A percentile compares a stretch with the other conserved stretches of the same genome.
Conservation (phyloP, 2,113 vertebrate genomes). For the Sciurus niger region DNA sequence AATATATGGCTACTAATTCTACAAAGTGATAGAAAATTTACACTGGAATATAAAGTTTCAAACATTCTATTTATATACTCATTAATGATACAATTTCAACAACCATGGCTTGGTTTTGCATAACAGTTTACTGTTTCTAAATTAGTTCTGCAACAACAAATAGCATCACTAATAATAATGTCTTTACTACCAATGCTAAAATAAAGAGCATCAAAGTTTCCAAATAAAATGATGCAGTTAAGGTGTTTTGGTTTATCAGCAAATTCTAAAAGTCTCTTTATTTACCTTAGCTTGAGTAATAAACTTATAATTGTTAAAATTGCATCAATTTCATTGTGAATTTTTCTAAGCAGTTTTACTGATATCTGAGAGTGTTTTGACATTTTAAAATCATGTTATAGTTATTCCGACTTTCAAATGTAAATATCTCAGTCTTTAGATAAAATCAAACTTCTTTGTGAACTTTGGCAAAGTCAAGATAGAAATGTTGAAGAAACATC, state of each 20-base stretch:
- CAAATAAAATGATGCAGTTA: not conserved
- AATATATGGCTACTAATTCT: not conserved
- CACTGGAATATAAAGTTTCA: not conserved
- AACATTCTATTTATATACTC: not conserved
- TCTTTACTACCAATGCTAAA: not conserved
- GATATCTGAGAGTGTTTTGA: not conserved
- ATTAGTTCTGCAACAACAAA: not conserved
- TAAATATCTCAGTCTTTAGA: not conserved
- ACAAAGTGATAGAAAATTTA: not conserved
- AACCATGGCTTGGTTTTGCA: not conserved
- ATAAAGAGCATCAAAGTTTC: not conserved
- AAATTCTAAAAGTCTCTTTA: not conserved
- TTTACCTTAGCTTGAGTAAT: not conserved
- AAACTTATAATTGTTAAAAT: not conserved
- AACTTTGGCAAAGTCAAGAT: not conserved
- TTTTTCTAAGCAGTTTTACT: not conserved
- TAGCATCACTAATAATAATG: not conserved
- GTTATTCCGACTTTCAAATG: not conserved
- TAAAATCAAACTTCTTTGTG: not conserved
- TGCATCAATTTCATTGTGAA: not conserved
- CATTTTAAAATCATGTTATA: slow-evolving; percentile 25
- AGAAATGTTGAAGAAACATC: not conserved
- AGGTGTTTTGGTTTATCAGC: not conserved
- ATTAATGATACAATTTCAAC: not conserved
- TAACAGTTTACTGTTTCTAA: not conserved